These are phyloP conservation scores for Kobus ellipsiprymnus DNA, from an alignment of 2,113 vertebrate species.

Conservation along the genomic window DNA sequence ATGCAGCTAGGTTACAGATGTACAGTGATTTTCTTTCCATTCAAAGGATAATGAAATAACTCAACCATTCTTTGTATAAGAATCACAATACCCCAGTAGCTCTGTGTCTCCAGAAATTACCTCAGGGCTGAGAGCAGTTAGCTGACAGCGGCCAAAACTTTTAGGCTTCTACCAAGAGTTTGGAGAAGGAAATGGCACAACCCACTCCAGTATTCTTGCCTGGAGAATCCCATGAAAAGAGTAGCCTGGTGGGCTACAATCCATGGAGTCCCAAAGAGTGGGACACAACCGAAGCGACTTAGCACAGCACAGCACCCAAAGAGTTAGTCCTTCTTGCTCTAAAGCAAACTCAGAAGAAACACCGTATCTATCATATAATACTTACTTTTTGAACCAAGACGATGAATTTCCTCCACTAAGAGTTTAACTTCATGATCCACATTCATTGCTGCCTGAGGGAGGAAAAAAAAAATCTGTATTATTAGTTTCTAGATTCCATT, in stretches of 20 bases:
- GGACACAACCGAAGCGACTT: background rate
- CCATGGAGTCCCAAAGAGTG: background rate
- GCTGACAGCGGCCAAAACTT: background rate
- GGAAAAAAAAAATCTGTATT: background rate
- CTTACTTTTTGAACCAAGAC: conserved; percentile 93
- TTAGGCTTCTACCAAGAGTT: background rate
- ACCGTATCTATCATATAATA: background rate
- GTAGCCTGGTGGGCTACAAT: background rate
- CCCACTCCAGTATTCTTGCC: background rate
- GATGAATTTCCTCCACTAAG: conserved; percentile 91
- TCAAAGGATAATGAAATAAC: conserved; percentile 10
- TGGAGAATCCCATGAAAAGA: background rate
- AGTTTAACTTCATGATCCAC: conserved; percentile 89
- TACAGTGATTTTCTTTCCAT: background rate
- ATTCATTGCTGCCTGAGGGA: conserved; percentile 86
- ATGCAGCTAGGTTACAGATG: background rate
- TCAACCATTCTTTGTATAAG: background rate
- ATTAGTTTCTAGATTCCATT: background rate
- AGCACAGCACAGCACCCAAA: background rate
- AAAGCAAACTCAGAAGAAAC: background rate
- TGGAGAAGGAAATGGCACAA: background rate
- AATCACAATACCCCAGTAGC: background rate
- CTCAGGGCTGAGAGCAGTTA: background rate
- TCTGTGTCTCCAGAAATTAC: background rate
- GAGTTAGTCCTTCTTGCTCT: background rate